These are phyloP conservation scores for Rafetus swinhoei DNA, from an alignment of 2,113 vertebrate genomes.

Conservation along the genomic window DNA sequence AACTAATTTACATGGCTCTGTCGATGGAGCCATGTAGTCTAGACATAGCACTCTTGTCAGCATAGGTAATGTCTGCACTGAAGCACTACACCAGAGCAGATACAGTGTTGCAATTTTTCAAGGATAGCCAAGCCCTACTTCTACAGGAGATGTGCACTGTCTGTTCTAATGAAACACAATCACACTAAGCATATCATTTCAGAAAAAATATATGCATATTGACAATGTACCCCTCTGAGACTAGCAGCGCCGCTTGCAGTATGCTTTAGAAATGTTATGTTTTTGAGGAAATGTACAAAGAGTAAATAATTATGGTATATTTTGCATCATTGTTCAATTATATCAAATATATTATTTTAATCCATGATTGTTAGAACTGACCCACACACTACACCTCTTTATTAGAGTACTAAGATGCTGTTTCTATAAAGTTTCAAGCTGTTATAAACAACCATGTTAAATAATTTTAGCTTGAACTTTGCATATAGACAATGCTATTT, in stretches of 20 bases:
- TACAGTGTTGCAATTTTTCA: too few relatives aligned
- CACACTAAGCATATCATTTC: background rate
- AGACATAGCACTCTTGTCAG: background rate
- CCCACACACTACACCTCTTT: background rate
- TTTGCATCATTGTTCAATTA: slow-evolving; percentile 38
- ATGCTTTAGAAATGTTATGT: background rate
- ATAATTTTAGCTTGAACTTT: background rate
- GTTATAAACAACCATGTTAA: background rate
- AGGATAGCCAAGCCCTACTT: background rate
- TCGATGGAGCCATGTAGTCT: too few relatives aligned
- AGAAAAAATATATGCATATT: slow-evolving; percentile 54
- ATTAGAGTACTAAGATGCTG: slow-evolving; percentile 4
- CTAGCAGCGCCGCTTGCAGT: background rate
- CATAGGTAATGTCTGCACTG: background rate
- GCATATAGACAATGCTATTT: background rate
- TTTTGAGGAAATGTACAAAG: slow-evolving; percentile 26
- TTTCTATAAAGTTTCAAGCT: background rate
- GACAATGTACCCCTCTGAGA: slow-evolving; percentile 27
- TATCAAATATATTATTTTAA: background rate
- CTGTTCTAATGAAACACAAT: slow-evolving; percentile 42
- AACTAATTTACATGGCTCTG: too few relatives aligned
- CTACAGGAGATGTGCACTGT: background rate
- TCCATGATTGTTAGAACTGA: background rate
- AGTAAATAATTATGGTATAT: slow-evolving; percentile 41
- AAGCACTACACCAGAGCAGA: background rate